Conservation (phyloP, 2,113 vertebrate species). For the Anhinga anhinga region DNA sequence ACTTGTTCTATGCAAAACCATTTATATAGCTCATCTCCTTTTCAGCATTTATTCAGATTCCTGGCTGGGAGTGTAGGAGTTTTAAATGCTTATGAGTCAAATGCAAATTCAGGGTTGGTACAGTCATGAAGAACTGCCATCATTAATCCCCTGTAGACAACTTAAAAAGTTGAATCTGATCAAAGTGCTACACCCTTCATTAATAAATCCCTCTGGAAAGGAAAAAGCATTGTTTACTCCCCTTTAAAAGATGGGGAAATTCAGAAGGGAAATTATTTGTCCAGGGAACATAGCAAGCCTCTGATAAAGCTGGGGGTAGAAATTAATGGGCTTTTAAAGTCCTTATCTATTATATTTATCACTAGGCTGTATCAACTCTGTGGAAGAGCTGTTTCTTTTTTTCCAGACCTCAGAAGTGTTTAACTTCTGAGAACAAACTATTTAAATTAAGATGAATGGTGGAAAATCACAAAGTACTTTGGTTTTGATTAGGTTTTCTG, state of each 20-base stretch:
- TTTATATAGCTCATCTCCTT: neutral
- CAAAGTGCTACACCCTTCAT: neutral
- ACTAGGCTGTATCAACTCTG: neutral
- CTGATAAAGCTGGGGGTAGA: neutral
- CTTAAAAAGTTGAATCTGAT: neutral
- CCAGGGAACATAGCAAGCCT: neutral
- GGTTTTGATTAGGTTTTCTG: neutral
- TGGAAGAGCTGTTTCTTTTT: neutral
- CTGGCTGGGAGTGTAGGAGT: neutral
- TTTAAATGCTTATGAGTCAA: neutral
- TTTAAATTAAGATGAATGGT: neutral
- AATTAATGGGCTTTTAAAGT: neutral
- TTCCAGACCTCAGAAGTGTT: neutral
- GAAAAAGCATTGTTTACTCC: neutral
- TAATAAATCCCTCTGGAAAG: slow-evolving; percentile 9
- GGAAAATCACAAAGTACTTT: neutral
- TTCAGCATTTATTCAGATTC: neutral
- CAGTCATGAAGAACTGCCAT: neutral
- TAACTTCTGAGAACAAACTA: neutral
- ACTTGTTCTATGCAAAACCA: neutral
- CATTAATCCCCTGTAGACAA: neutral
- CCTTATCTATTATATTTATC: neutral
- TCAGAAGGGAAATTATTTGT: neutral
- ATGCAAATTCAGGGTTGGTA: neutral
- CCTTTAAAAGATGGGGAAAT: neutral